These are phyloP conservation scores for Cyprinodon variegatus DNA, from an alignment of 2,113 vertebrate species.

Conservation along the genomic window DNA sequence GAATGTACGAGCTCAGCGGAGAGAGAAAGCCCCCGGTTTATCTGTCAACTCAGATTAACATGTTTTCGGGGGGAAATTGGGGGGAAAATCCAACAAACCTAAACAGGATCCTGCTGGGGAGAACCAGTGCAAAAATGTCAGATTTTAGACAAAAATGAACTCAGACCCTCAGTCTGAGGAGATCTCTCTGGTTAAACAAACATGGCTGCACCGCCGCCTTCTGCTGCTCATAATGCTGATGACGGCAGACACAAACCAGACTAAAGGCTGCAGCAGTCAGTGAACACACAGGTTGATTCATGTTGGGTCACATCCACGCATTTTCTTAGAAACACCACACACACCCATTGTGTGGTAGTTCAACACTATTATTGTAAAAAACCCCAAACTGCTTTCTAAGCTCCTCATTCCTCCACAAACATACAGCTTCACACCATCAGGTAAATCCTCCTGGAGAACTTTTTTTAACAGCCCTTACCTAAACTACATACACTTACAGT, in stretches of 20 bases:
- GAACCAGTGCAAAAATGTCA: constrained; percentile 7
- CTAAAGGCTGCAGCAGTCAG: not conserved
- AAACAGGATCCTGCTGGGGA: constrained; percentile 27
- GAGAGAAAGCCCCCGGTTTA: constrained; percentile 49
- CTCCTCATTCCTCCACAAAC: too few relatives aligned
- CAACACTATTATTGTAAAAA: too few relatives aligned
- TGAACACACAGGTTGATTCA: not conserved
- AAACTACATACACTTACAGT: too few relatives aligned
- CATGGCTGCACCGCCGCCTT: too few relatives aligned
- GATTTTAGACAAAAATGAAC: not conserved
- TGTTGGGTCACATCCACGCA: not conserved
- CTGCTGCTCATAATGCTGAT: not conserved
- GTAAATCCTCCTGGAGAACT: too few relatives aligned
- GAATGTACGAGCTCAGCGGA: constrained; percentile 71
- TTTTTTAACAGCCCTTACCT: too few relatives aligned
- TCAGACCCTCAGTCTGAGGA: too few relatives aligned
- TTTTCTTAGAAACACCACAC: too few relatives aligned
- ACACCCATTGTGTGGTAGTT: too few relatives aligned
- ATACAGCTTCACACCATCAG: too few relatives aligned
- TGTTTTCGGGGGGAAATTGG: not conserved
- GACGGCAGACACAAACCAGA: not conserved
- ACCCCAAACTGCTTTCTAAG: too few relatives aligned
- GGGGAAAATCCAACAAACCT: not conserved
- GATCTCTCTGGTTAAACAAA: too few relatives aligned
- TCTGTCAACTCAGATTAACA: not conserved